Conservation (phyloP, 2,888 invertebrate species). For the Eristalis tenax region DNA sequence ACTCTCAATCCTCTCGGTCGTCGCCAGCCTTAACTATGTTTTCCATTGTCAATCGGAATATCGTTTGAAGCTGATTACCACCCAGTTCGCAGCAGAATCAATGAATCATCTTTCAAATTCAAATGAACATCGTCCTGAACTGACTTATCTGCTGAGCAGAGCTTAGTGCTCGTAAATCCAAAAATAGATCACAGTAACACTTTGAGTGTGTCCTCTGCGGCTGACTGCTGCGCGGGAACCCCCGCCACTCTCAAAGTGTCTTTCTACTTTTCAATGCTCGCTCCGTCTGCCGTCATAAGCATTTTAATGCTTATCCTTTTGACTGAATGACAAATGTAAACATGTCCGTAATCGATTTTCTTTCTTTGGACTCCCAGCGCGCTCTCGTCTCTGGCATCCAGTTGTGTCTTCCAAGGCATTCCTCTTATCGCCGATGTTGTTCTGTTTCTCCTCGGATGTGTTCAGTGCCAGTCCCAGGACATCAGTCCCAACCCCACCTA, state of each 20-base stretch:
- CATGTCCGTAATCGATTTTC: constrained; percentile 21
- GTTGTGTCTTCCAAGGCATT: constrained; percentile 15
- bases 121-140: background rate
- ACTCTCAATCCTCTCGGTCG: background rate
- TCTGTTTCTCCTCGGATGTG: constrained; percentile 4
- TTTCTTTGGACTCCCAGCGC: background rate
- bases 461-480: constrained; percentile 14
- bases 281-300: background rate
- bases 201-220: background rate
- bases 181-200: background rate
- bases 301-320: background rate
- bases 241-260: background rate
- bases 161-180: background rate
- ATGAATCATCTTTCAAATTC: background rate
- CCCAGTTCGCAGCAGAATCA: background rate
- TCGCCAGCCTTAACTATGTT: background rate
- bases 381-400: constrained; percentile 9
- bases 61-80: background rate
- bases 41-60: background rate
- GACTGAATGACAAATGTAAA: constrained; percentile 1
- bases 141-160: background rate
- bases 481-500: background rate
- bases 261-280: background rate
- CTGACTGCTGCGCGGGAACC: too few relatives aligned
- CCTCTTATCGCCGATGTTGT: background rate